These are phyloP conservation scores for Anarhynchus alexandrinus DNA, from an alignment of 2,113 vertebrate genomes.

Conservation along the genomic window DNA sequence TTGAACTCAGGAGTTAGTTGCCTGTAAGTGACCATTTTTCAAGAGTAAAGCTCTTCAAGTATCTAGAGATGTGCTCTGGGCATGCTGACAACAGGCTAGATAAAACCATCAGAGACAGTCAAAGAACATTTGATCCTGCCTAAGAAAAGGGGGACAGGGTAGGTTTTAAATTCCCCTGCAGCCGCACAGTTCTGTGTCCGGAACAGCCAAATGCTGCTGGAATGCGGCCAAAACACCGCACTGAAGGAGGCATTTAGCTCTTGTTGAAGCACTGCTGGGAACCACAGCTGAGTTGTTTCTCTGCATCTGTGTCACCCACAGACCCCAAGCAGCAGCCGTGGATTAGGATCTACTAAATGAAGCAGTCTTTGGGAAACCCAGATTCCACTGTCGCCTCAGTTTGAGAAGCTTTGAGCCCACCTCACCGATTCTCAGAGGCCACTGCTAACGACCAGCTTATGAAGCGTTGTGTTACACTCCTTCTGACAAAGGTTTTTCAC, in stretches of 20 bases:
- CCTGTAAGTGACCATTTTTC: background rate
- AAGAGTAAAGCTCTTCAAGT: background rate
- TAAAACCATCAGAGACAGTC: background rate
- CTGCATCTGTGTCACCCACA: background rate
- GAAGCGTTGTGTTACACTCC: background rate
- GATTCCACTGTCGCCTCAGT: background rate
- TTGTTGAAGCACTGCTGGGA: background rate
- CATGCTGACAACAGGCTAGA: background rate
- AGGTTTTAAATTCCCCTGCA: background rate
- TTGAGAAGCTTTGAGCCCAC: background rate
- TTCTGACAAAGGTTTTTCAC: background rate
- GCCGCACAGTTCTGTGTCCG: fast-evolving
- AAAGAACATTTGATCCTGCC: background rate
- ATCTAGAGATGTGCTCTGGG: background rate
- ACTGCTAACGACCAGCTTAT: background rate
- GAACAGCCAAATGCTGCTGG: background rate
- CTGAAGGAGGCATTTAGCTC: background rate
- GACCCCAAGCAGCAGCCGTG: background rate
- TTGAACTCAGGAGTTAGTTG: background rate
- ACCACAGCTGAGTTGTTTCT: background rate
- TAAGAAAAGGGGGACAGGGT: background rate
- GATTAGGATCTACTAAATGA: background rate
- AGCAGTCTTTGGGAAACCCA: background rate
- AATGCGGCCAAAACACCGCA: background rate
- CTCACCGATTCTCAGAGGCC: background rate